phyloP scores from a whole-genome alignment of 2,113 vertebrate genomes.

The Glaucidium brasilianum region DNA sequence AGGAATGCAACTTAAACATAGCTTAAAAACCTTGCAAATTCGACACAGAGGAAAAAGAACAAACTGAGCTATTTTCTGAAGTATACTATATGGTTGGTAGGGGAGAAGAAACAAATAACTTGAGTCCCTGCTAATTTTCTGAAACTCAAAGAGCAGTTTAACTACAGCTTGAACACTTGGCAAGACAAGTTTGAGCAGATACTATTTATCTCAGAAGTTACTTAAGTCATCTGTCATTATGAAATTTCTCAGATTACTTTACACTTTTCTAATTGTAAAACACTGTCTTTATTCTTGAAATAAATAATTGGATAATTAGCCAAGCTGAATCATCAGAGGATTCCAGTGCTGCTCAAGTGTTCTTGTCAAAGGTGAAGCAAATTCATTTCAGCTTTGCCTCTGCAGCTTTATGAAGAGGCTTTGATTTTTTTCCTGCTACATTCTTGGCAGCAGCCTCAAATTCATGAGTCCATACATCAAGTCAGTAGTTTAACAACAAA shows the following conservation, averaged over 20 bases:
- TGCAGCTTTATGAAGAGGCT: conserved; percentile 68
- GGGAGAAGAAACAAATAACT: conserved; percentile 49
- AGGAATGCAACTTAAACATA: conserved; percentile 76
- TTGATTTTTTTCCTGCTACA: conserved; percentile 68
- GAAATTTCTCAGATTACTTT: conserved; percentile 75
- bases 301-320: conserved; percentile 85
- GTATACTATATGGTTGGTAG: conserved; percentile 6
- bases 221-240: conserved; percentile 65
- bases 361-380: conserved; percentile 81
- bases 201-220: conserved; percentile 69
- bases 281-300: conserved; percentile 74
- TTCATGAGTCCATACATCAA: conserved; percentile 79
- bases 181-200: conserved; percentile 57
- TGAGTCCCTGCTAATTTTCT: not conserved
- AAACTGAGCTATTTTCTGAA: conserved; percentile 54
- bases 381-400: conserved; percentile 75
- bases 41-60: conserved; percentile 52
- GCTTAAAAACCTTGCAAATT: conserved; percentile 67
- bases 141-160: conserved; percentile 1
- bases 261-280: conserved; percentile 69
- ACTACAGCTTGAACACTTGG: not conserved
- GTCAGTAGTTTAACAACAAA: conserved; percentile 81
- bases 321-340: conserved; percentile 78
- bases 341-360: conserved; percentile 72
- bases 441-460: conserved; percentile 74